Evolutionary conservation across 1,140 invertebrate genomes (phyloP).

Genomic region (Helicorthomorpha holstii): DNA sequence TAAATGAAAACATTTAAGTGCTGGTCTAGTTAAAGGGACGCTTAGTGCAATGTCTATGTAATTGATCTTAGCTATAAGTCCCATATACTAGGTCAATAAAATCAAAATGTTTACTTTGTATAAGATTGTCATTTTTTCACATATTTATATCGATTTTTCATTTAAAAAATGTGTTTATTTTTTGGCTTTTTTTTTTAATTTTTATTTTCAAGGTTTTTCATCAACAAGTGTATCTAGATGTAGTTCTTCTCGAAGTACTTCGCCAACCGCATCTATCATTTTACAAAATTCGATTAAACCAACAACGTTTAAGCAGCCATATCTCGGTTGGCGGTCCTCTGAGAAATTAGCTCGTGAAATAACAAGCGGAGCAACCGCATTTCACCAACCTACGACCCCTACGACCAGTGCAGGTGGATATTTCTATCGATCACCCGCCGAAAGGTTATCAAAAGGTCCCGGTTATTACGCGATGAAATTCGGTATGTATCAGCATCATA

Average conservation of each 20-base stretch:
- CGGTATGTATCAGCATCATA: not conserved
- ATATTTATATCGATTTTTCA: too few relatives aligned
- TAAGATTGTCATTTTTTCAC: too few relatives aligned
- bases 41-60: too few relatives aligned
- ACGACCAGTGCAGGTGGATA: too few relatives aligned
- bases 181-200: too few relatives aligned
- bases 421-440: constrained; percentile 50
- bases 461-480: not conserved
- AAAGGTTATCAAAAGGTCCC: constrained; percentile 50
- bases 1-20: too few relatives aligned
- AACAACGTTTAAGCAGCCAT: constrained; percentile 43
- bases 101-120: too few relatives aligned
- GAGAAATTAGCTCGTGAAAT: constrained; percentile 42
- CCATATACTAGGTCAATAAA: too few relatives aligned
- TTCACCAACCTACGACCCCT: constrained; percentile 11
- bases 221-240: constrained; percentile 12
- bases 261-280: constrained; percentile 40
- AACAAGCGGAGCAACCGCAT: constrained; percentile 22
- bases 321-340: constrained; percentile 68
- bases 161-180: too few relatives aligned
- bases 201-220: too few relatives aligned
- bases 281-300: constrained; percentile 34
- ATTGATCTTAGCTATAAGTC: too few relatives aligned
- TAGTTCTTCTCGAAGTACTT: constrained; percentile 32
- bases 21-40: too few relatives aligned